These are phyloP conservation scores for Megaceryle maxima DNA, from an alignment of 2,113 vertebrate species.

Conservation along the genomic window DNA sequence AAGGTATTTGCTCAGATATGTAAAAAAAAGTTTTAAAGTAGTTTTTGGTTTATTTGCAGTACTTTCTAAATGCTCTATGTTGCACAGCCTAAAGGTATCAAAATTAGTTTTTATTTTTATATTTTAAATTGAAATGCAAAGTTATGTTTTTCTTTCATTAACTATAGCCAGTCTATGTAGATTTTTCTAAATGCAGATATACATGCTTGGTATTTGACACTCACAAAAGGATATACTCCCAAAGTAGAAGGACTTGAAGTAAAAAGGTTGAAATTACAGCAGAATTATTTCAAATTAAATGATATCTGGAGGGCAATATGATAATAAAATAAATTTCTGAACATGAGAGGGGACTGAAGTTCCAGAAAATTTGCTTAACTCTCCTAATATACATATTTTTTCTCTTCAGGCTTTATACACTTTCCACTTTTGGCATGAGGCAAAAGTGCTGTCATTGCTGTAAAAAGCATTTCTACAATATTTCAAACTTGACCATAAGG, in stretches of 20 bases:
- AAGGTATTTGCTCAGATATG: not conserved
- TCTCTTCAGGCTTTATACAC: not conserved
- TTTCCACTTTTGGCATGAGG: not conserved
- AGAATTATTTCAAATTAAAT: constrained; percentile 12
- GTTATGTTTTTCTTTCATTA: not conserved
- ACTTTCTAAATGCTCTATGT: not conserved
- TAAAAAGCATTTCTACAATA: not conserved
- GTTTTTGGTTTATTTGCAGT: not conserved
- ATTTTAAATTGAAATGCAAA: not conserved
- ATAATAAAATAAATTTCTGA: constrained; percentile 5
- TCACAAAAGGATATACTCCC: not conserved
- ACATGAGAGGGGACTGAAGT: not conserved
- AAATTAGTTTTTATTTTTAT: not conserved
- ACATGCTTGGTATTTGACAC: not conserved
- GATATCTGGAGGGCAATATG: not conserved
- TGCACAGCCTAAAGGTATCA: not conserved
- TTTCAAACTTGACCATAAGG: not conserved
- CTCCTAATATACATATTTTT: not conserved
- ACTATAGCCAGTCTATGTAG: not conserved
- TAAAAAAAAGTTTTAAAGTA: not conserved
- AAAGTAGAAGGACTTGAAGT: not conserved
- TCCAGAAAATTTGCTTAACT: constrained; percentile 33
- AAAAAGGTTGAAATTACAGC: not conserved
- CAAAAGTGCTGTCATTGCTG: not conserved
- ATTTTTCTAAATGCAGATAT: not conserved